Evolutionary conservation across 2,888 invertebrate genomes (phyloP).

Genomic region (Mylabris sibirica): DNA sequence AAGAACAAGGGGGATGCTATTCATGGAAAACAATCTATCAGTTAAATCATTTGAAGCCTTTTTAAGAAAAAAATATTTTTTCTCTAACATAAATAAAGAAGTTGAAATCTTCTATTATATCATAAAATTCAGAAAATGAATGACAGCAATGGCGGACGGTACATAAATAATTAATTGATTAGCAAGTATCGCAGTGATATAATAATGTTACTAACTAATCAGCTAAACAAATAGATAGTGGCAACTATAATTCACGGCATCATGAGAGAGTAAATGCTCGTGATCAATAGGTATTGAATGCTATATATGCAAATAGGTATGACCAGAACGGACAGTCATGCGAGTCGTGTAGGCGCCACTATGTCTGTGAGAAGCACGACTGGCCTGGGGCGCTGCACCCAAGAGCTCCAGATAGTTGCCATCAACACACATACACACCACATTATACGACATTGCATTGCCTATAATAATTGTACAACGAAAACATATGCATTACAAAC

Average conservation of each 20-base stretch:
- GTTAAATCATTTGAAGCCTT: not conserved
- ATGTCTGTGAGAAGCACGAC: conserved; percentile 45
- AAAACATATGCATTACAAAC: conserved; percentile 53
- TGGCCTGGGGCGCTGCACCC: conserved; percentile 50
- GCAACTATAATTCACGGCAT: conserved; percentile 62
- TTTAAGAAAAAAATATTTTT: not conserved
- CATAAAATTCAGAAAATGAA: conserved; percentile 17
- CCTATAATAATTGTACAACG: conserved; percentile 54
- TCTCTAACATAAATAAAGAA: not conserved
- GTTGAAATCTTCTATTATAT: conserved; percentile 46
- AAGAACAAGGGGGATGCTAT: conserved; percentile 41
- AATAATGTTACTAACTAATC: conserved; percentile 64
- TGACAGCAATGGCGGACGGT: conserved; percentile 53
- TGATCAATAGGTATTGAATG: conserved; percentile 63
- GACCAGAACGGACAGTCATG: conserved; percentile 50
- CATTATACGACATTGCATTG: conserved; percentile 54
- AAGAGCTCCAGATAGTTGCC: conserved; percentile 53
- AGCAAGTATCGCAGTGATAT: conserved; percentile 63
- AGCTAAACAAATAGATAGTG: conserved; percentile 64
- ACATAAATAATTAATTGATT: conserved; percentile 64
- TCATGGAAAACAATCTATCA: conserved; percentile 28
- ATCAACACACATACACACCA: conserved; percentile 46
- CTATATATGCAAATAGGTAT: conserved; percentile 60
- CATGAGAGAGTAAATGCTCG: conserved; percentile 60
- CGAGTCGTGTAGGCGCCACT: conserved; percentile 46